phyloP scores from a whole-genome alignment of 2,888 invertebrate species.

The Cephus rjabovi region DNA sequence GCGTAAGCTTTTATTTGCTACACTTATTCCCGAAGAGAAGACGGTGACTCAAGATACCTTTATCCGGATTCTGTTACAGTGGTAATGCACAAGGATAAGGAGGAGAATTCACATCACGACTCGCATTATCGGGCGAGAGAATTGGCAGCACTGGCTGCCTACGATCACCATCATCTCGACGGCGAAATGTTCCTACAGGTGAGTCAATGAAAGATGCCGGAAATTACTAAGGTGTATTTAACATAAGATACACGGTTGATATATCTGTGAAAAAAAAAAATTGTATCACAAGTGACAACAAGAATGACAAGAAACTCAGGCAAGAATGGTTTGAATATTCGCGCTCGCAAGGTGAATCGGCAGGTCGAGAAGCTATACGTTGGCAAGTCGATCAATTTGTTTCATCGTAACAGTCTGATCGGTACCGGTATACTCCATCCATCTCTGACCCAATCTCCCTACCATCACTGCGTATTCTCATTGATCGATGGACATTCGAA shows the following conservation, averaged over 20 bases:
- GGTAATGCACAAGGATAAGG: constrained; percentile 95
- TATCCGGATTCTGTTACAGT: constrained; percentile 74
- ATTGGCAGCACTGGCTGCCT: constrained; percentile 85
- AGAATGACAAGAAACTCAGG: background rate
- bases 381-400: background rate
- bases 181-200: constrained; percentile 97
- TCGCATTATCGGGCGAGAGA: constrained; percentile 75
- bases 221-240: background rate
- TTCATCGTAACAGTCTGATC: background rate
- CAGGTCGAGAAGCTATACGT: background rate
- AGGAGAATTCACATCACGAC: constrained; percentile 79
- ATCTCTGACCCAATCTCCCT: background rate
- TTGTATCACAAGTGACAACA: background rate
- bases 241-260: background rate
- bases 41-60: constrained; percentile 8
- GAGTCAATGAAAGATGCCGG: constrained; percentile 46
- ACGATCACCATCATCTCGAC: constrained; percentile 91
- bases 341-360: background rate
- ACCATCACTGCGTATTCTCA: background rate
- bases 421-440: background rate
- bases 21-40: background rate
- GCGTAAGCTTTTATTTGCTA: background rate
- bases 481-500: constrained; percentile 8
- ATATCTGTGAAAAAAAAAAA: background rate
- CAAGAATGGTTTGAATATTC: background rate